Conservation (phyloP, 2,797 vertebrate genomes). For the Cephalopachus bancanus region DNA sequence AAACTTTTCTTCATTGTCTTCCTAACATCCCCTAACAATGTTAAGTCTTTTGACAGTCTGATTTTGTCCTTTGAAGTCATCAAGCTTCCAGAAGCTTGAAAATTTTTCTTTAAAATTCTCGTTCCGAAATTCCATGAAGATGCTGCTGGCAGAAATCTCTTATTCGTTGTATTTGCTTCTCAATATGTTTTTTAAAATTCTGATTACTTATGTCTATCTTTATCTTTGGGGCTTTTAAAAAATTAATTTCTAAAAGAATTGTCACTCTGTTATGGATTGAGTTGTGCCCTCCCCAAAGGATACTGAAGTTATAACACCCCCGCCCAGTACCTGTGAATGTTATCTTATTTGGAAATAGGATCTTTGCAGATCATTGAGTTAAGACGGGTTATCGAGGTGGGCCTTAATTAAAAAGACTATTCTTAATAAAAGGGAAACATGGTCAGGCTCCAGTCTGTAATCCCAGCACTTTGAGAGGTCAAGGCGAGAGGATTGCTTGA, state of each 20-base stretch:
- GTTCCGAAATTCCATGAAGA: slow-evolving; percentile 39
- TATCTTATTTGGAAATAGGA: neutral
- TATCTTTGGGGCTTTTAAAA: neutral
- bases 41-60: neutral
- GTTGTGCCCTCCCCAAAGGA: neutral
- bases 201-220: neutral
- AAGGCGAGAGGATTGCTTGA: too few species aligned
- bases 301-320: neutral
- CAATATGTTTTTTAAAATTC: slow-evolving; percentile 1
- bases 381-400: neutral
- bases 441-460: neutral
- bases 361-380: neutral
- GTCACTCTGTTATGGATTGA: neutral
- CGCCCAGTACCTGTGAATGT: too few species aligned
- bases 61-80: slow-evolving; percentile 40
- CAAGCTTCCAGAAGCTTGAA: neutral
- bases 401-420: neutral
- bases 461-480: too few species aligned
- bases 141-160: neutral
- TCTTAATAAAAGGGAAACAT: neutral
- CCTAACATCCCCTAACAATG: neutral
- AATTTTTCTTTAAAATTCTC: slow-evolving; percentile 1
- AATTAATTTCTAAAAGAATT: slow-evolving; percentile 28
- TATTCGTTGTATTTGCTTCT: neutral
- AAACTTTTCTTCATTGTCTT: neutral